A percentile compares a stretch with the other conserved stretches of the same genome.
phyloP scores from a whole-genome alignment of 2,888 invertebrate species.

The Pardosa pseudoannulata region DNA sequence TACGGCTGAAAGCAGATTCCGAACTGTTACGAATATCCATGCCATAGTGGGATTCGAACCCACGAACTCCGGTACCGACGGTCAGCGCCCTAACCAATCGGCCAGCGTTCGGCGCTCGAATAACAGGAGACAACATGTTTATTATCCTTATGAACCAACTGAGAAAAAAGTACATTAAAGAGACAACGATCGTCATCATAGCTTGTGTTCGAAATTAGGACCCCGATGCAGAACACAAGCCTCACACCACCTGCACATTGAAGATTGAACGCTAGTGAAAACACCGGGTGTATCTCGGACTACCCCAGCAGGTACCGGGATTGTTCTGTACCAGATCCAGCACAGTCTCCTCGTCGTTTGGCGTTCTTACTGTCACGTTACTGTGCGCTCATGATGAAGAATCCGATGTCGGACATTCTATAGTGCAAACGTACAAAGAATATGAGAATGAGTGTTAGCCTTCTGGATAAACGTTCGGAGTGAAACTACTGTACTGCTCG shows the following conservation, averaged over 20 bases:
- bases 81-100: too few species aligned
- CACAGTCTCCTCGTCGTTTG: conserved; percentile 13
- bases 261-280: not conserved
- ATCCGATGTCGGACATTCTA: conserved; percentile 3
- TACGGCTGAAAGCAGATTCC: too few species aligned
- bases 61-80: too few species aligned
- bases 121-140: too few species aligned
- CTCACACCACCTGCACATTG: not conserved
- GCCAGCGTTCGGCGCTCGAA: too few species aligned
- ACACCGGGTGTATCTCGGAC: not conserved
- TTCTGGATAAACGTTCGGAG: not conserved
- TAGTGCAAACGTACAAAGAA: conserved; percentile 12
- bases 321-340: conserved; percentile 22
- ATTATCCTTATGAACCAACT: too few species aligned
- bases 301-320: conserved; percentile 13
- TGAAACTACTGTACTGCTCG: too few species aligned
- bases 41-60: too few species aligned
- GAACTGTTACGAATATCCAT: too few species aligned
- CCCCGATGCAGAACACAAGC: not conserved
- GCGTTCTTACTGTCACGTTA: conserved; percentile 1
- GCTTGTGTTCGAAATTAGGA: not conserved
- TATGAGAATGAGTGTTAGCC: not conserved
- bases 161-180: too few species aligned
- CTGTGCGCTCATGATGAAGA: not conserved
- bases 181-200: not conserved